Conservation (phyloP, 2,797 vertebrate species). For the Ptychadena robeensis region DNA sequence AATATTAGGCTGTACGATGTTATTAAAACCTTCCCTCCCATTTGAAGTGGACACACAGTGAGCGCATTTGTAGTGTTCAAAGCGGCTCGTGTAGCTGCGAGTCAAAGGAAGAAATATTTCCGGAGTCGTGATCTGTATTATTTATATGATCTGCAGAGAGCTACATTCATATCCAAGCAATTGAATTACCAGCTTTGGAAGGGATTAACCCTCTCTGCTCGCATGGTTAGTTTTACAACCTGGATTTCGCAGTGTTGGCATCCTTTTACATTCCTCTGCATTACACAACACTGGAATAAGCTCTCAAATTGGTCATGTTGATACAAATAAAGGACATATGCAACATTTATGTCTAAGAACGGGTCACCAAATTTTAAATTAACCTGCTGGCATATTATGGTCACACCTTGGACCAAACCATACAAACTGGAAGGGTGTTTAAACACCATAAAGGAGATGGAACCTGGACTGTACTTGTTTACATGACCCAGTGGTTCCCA, state of each 20-base stretch:
- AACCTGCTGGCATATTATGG: too few relatives aligned
- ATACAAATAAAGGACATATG: too few relatives aligned
- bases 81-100: conserved; percentile 15
- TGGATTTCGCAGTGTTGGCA: background rate
- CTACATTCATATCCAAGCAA: conserved; percentile 34
- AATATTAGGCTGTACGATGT: background rate
- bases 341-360: too few relatives aligned
- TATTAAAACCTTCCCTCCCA: background rate
- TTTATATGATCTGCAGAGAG: conserved; percentile 26
- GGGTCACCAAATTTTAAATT: too few relatives aligned
- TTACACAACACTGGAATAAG: background rate
- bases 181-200: conserved; percentile 8
- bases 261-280: background rate
- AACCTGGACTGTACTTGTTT: too few relatives aligned
- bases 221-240: background rate
- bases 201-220: conserved; percentile 10
- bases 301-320: background rate
- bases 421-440: too few relatives aligned
- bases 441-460: too few relatives aligned
- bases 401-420: too few relatives aligned
- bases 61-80: conserved; percentile 33
- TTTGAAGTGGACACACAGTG: conserved; percentile 31
- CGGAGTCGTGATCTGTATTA: conserved; percentile 38
- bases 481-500: too few relatives aligned
- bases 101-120: conserved; percentile 20